Evolutionary conservation across 2,113 vertebrate genomes (phyloP).

Genomic region (Mobula hypostoma): DNA sequence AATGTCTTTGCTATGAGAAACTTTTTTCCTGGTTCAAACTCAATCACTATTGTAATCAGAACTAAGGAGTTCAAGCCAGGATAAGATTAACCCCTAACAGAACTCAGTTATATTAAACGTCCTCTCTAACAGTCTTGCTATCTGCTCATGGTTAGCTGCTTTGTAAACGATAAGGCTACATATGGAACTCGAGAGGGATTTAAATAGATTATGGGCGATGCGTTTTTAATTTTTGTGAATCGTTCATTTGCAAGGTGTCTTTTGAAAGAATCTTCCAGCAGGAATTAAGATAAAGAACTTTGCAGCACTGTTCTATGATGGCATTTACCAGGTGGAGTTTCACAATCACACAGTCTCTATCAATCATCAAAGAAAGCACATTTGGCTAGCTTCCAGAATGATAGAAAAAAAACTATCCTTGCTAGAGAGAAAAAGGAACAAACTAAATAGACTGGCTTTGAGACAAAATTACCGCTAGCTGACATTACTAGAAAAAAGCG

Average conservation of each 20-base stretch:
- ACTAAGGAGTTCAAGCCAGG: no score
- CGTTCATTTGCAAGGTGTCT: not conserved
- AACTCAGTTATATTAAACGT: not conserved
- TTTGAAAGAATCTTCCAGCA: not conserved
- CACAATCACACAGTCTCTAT: not conserved
- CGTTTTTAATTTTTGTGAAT: not conserved
- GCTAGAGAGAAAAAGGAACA: not conserved
- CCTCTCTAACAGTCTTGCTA: not conserved
- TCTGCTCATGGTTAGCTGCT: not conserved
- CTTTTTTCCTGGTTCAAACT: constrained; percentile 22
- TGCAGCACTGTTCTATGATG: not conserved
- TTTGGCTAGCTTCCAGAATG: not conserved
- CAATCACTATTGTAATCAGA: not conserved
- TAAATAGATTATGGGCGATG: not conserved
- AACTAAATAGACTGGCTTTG: not conserved
- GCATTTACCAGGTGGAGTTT: not conserved
- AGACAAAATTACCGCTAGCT: not conserved
- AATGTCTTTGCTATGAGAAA: constrained; percentile 28
- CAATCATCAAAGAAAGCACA: not conserved
- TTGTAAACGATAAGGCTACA: not conserved
- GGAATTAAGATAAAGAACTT: not conserved
- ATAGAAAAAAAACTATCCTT: not conserved
- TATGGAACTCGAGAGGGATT: not conserved
- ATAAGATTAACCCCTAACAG: not conserved
- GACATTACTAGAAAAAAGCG: not conserved